These are phyloP conservation scores for Gandaritis pyraliata DNA, from an alignment of 2,888 invertebrate genomes.

Conservation along the genomic window DNA sequence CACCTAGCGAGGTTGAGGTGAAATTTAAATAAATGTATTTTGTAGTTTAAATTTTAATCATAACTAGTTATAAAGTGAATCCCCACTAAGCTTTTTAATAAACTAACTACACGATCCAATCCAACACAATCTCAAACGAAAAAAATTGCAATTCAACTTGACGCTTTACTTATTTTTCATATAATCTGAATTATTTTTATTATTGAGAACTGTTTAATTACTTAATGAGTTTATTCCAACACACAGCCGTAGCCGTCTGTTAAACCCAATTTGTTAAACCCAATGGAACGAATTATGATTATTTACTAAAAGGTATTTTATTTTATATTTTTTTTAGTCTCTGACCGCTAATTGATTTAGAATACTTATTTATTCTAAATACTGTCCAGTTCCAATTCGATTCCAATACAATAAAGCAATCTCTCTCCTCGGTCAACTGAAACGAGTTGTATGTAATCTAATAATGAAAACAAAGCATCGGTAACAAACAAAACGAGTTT, in stretches of 20 bases:
- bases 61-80: too few species aligned
- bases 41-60: too few species aligned
- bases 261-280: too few species aligned
- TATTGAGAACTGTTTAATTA: conserved; percentile 3
- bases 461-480: conserved; percentile 20
- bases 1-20: too few species aligned
- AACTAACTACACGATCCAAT: too few species aligned
- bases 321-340: too few species aligned
- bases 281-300: too few species aligned
- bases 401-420: conserved; percentile 12
- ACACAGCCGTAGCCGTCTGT: too few species aligned
- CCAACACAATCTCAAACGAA: too few species aligned
- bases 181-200: background rate
- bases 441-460: conserved; percentile 17
- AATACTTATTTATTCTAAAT: background rate
- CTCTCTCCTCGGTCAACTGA: conserved; percentile 8
- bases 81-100: too few species aligned
- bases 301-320: background rate
- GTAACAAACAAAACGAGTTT: conserved; percentile 13
- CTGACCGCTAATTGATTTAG: too few species aligned
- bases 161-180: background rate
- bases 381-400: background rate
- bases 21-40: too few species aligned
- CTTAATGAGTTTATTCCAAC: background rate
- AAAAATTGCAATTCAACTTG: background rate